Evolutionary conservation across 2,888 invertebrate genomes (phyloP), one percentile per base, ranked within the genome.

Genomic region (Mythimna albipuncta): DNA sequence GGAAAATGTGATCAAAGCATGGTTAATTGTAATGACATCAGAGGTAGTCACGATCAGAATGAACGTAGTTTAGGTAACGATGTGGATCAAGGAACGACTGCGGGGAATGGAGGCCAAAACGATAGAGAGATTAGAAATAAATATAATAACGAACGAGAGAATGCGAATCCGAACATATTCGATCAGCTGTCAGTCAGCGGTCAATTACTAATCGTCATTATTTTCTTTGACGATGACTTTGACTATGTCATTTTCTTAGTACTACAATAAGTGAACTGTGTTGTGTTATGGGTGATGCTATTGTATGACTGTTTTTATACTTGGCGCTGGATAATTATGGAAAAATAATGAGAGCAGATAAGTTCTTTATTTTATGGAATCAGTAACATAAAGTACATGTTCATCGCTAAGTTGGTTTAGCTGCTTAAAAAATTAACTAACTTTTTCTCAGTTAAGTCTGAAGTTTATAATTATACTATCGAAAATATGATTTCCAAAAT

Each of bases 201-300:
- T 93, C 94, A 93, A 93, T 93, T 94, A 93, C 84, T 92, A 76
- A 81, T 95, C 89, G 90, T 94, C 85, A 91, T 95, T 82, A 89
- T 95, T 85, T 89, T 92, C 78, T 89, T 92, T 77, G 91, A 90
- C 73, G 91, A 92, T 69, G 88, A 92, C 66, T 85, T 86, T 72
- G 91, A 90, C 82, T 90, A 87, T 85, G 84, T 93, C 66, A 79
- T 94, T 89, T 87, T 91, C 75, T 84, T 93, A 81, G 79, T 91
- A 83, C 78, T 92, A 88, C 88, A 89, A 75, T 89, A 90, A 82
- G 68, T 72, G 41, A 68, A 65, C 68, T 73, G 74, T 72, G 75
- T 75, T 81, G 62, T 69, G 75, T 65, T 66, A 79, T 50, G 61
- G 6, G 21, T 72, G 71, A 64, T 78, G 32, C 72, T 82, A 76